These are phyloP conservation scores for Engystomops pustulosus DNA, from an alignment of 2,113 vertebrate genomes.

Conservation along the genomic window DNA sequence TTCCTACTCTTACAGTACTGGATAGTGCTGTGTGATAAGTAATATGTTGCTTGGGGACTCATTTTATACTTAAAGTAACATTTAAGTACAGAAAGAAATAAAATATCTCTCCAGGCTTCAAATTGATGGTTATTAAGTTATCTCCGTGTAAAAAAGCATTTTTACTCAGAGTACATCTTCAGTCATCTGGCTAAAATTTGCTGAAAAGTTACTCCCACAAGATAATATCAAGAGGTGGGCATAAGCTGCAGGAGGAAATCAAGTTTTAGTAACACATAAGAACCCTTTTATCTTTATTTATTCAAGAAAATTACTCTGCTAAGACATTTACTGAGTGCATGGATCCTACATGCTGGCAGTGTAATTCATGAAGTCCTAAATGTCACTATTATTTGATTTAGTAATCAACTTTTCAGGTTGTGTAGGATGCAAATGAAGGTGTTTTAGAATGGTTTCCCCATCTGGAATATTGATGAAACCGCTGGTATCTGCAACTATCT, in stretches of 20 bases:
- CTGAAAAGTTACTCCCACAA: slow-evolving; percentile 24
- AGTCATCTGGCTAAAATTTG: slow-evolving; percentile 13
- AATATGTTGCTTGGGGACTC: slow-evolving; percentile 59
- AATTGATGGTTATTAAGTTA: slow-evolving; percentile 60
- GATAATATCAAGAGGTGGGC: not conserved
- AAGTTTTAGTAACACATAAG: not conserved
- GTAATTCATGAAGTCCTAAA: no score
- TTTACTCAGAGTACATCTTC: slow-evolving; percentile 45
- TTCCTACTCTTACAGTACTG: slow-evolving; percentile 49
- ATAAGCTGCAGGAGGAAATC: not conserved
- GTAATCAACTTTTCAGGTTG: no score
- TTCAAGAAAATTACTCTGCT: not conserved
- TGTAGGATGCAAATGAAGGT: no score
- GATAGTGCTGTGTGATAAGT: slow-evolving; percentile 46
- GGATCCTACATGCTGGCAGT: no score
- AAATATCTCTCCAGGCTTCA: slow-evolving; percentile 44
- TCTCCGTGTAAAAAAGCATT: slow-evolving; percentile 48
- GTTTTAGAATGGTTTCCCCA: no score
- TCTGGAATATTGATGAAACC: no score
- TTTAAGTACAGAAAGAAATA: slow-evolving; percentile 58
- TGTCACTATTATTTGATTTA: no score
- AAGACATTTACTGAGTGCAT: not conserved
- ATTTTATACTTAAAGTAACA: slow-evolving; percentile 58
- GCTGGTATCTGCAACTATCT: no score
- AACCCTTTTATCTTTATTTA: not conserved